These are phyloP conservation scores for Caranx ignobilis DNA, from an alignment of 2,113 vertebrate genomes.

Conservation along the genomic window DNA sequence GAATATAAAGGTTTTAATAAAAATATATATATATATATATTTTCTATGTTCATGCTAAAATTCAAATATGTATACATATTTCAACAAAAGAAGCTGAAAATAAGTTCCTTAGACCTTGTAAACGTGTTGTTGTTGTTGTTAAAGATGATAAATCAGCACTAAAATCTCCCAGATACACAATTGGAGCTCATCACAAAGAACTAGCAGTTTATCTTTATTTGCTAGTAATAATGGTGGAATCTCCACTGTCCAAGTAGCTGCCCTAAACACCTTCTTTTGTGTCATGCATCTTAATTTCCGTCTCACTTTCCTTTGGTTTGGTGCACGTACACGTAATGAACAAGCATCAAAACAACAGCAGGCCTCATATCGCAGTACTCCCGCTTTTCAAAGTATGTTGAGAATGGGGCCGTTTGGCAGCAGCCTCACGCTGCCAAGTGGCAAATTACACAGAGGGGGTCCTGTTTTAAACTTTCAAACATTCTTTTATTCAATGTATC, in stretches of 20 bases:
- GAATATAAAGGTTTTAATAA: neutral
- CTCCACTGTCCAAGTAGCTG: neutral
- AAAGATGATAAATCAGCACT: neutral
- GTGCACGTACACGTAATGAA: neutral
- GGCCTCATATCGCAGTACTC: constrained; percentile 1
- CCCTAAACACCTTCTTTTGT: neutral
- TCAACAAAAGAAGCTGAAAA: neutral
- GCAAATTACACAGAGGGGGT: constrained; percentile 11
- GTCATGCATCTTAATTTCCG: neutral
- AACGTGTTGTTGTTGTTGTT: neutral
- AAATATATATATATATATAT: no score
- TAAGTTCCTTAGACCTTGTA: neutral
- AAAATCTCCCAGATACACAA: neutral
- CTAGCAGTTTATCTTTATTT: neutral
- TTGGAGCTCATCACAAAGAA: neutral
- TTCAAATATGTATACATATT: no score
- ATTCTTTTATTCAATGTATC: constrained; percentile 15
- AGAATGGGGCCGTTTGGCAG: neutral
- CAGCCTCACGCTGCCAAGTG: constrained; percentile 14
- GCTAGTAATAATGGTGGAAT: neutral
- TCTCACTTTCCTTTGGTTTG: constrained; percentile 1
- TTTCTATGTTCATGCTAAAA: no score
- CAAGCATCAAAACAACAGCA: neutral
- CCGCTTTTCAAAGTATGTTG: constrained; percentile 20
- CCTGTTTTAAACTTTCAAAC: constrained; percentile 28